Evolutionary conservation across 2,888 invertebrate species (phyloP).

Genomic region (Chrysina gloriosa): DNA sequence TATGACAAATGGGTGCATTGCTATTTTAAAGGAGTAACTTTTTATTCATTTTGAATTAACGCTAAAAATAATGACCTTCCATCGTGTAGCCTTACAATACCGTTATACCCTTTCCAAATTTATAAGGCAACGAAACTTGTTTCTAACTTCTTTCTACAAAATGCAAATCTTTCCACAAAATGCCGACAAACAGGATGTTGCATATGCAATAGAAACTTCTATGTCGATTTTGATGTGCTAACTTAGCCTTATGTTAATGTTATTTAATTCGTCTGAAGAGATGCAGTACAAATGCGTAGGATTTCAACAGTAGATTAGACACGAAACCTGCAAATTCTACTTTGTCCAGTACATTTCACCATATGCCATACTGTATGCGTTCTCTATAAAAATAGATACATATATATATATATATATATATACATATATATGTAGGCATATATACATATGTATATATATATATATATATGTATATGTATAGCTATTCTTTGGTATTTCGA

Average conservation of each 20-base stretch:
- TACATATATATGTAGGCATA: too few species aligned
- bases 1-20: neutral
- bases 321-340: conserved; percentile 26
- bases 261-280: neutral
- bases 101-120: conserved; percentile 34
- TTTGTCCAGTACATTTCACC: too few species aligned
- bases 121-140: conserved; percentile 30
- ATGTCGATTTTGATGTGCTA: conserved; percentile 20
- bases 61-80: conserved; percentile 13
- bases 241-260: conserved; percentile 21
- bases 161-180: too few species aligned
- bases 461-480: too few species aligned
- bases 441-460: too few species aligned
- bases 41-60: neutral
- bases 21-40: conserved; percentile 16
- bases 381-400: too few species aligned
- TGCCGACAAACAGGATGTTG: conserved; percentile 32
- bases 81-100: conserved; percentile 13
- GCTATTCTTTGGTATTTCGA: too few species aligned
- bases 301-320: conserved; percentile 36
- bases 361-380: too few species aligned
- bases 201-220: neutral
- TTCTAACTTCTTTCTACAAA: too few species aligned
- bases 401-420: too few species aligned
- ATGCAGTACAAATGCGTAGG: neutral